Conservation (phyloP, 1,140 invertebrate species). For the Mizuhopecten yessoensis region DNA sequence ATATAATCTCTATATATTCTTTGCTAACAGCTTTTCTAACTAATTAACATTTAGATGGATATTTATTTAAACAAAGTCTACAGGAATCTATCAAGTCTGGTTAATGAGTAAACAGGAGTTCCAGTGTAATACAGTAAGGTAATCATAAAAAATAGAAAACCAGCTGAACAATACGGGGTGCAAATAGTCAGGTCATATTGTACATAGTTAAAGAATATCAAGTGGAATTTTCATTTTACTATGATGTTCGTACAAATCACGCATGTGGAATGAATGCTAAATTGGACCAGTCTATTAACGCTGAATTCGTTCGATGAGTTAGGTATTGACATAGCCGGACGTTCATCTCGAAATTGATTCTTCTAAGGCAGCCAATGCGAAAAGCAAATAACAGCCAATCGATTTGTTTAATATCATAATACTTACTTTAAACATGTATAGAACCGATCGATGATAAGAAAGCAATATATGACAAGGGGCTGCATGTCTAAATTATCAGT, state of each 20-base stretch:
- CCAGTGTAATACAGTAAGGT: neutral
- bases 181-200: no score
- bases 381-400: neutral
- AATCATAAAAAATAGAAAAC: neutral
- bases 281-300: neutral
- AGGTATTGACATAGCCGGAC: neutral
- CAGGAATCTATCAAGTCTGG: neutral
- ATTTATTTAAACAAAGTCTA: neutral
- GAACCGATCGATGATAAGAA: neutral
- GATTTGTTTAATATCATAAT: neutral
- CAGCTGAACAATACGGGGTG: neutral
- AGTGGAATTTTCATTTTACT: neutral
- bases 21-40: neutral
- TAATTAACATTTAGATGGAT: neutral
- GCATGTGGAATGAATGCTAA: neutral
- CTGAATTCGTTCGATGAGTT: neutral
- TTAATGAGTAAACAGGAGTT: neutral
- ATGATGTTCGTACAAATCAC: neutral
- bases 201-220: neutral
- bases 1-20: neutral
- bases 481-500: neutral
- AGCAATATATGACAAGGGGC: neutral
- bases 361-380: neutral
- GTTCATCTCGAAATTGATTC: slow-evolving; percentile 17
- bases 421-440: neutral